A percentile compares a stretch with the other conserved stretches of the same genome.
phyloP scores from a whole-genome alignment of 2,888 invertebrate species.

The Timema cristinae region DNA sequence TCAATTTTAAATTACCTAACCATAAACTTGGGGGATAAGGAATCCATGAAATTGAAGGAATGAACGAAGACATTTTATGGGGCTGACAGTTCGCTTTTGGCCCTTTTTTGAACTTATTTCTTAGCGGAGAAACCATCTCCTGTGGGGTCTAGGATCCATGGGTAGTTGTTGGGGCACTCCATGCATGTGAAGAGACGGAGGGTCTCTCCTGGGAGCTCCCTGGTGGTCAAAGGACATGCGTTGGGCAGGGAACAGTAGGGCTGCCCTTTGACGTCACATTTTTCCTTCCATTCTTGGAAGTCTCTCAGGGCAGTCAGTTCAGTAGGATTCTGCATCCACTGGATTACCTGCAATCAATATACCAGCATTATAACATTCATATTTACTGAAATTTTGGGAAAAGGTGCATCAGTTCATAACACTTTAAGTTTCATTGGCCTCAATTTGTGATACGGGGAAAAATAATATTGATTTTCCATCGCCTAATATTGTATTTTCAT shows the following conservation, averaged over 20 bases:
- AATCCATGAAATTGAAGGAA: no score
- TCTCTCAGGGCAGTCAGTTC: constrained; percentile 81
- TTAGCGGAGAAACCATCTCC: constrained; percentile 87
- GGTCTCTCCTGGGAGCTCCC: constrained; percentile 88
- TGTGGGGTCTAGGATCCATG: constrained; percentile 91
- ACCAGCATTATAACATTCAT: no score
- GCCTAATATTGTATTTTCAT: no score
- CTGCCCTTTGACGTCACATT: constrained; percentile 91
- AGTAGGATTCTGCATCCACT: constrained; percentile 95
- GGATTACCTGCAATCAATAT: constrained; percentile 65
- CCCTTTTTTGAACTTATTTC: constrained; percentile 52
- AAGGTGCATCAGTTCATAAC: neutral
- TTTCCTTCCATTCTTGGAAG: constrained; percentile 94
- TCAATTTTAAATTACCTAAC: no score
- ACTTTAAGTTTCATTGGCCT: no score
- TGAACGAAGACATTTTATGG: no score
- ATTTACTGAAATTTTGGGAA: neutral
- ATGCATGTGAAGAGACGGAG: constrained; percentile 90
- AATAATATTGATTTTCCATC: no score
- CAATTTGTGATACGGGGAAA: no score
- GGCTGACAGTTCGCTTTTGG: no score
- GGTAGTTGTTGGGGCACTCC: constrained; percentile 94
- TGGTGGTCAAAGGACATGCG: constrained; percentile 81
- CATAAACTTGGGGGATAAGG: no score
- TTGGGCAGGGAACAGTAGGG: constrained; percentile 90